Conservation (phyloP, 2,888 invertebrate species). For the Timandra comae region DNA sequence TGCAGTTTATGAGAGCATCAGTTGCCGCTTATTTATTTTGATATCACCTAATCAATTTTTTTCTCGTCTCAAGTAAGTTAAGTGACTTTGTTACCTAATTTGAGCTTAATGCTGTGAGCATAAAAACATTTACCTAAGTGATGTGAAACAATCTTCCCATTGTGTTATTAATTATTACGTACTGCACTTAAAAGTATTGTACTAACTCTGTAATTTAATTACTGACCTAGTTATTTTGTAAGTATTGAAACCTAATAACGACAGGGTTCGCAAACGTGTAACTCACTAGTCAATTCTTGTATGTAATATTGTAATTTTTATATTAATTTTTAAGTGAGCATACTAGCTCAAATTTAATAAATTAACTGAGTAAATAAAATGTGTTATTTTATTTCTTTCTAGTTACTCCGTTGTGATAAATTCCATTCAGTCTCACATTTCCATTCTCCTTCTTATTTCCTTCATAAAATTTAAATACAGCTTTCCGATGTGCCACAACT, state of each 20-base stretch:
- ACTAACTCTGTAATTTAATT: no score
- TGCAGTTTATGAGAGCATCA: no score
- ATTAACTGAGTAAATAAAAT: not conserved
- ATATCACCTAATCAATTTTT: no score
- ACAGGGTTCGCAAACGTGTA: conserved; percentile 32
- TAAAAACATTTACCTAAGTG: not conserved
- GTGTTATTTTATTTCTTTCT: conserved; percentile 25
- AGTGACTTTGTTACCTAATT: not conserved
- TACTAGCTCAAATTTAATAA: not conserved
- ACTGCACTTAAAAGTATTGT: not conserved
- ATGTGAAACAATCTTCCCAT: no score
- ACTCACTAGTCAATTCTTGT: conserved; percentile 51
- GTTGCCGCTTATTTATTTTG: no score
- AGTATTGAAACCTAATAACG: conserved; percentile 14
- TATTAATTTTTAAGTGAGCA: not conserved
- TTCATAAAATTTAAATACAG: no score
- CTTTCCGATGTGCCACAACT: no score
- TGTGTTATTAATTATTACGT: conserved; percentile 4
- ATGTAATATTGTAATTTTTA: conserved; percentile 15
- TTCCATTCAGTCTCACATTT: no score
- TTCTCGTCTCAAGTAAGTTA: not conserved
- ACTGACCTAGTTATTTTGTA: conserved; percentile 1
- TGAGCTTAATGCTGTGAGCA: not conserved
- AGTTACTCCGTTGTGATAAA: no score
- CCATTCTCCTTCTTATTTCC: no score